Percentiles rank a stretch among this genome's conserved stretches.
Evolutionary conservation across 2,113 vertebrate species (phyloP).

Genomic region (Dromaius novaehollandiae): DNA sequence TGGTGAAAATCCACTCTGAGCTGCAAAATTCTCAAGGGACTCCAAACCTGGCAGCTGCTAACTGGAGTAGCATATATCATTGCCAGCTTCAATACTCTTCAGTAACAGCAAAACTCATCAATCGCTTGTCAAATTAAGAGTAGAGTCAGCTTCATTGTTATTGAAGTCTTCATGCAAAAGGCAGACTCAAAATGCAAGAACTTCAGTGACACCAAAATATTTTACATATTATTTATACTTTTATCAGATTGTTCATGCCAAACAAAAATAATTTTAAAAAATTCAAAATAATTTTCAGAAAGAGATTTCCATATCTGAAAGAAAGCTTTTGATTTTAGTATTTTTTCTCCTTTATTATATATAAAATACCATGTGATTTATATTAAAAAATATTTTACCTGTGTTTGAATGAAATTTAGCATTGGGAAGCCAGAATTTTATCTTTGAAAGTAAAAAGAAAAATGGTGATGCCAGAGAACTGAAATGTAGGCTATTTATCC

Average conservation of each 20-base stretch:
- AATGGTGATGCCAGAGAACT: not conserved
- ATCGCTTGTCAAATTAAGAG: not conserved
- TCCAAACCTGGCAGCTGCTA: not conserved
- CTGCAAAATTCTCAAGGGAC: not conserved
- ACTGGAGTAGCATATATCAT: not conserved
- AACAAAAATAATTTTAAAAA: not conserved
- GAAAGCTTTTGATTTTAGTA: not conserved
- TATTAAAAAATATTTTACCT: not conserved
- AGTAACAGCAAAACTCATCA: not conserved
- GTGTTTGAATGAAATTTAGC: not conserved
- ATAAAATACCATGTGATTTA: not conserved
- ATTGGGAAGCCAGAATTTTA: not conserved
- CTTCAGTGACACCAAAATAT: not conserved
- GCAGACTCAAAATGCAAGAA: not conserved
- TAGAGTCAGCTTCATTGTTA: not conserved
- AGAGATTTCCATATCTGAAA: not conserved
- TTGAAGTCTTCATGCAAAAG: not conserved
- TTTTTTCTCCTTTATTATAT: not conserved
- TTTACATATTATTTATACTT: not conserved
- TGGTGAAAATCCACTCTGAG: not conserved
- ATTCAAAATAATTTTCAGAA: not conserved
- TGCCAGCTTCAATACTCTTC: not conserved
- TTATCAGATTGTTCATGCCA: not conserved
- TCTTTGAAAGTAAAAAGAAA: not conserved
- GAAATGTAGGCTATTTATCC: not conserved